Base-by-base conservation (phyloP, 2,888 invertebrate genomes). In the Urechis unicinctus region DNA sequence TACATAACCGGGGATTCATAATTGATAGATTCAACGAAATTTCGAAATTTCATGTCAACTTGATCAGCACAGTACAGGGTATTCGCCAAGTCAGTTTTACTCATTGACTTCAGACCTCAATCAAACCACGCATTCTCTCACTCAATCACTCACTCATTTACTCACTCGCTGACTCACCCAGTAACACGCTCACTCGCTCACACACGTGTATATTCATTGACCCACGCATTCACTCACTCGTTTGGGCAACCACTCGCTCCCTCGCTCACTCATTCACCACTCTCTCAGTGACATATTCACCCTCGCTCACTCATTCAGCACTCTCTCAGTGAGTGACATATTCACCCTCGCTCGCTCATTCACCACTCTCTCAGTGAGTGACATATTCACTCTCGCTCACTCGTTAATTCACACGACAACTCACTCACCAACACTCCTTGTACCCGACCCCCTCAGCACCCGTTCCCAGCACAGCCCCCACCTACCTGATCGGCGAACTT, bases 61-160 rank as follows among this genome's bases (percentile, higher is more conserved):
- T 83, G 82, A 66, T 82, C 82, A 41, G 77, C 78, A 65, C 80
- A 82, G 61, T n/a, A n/a, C n/a, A n/a, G n/a, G n/a, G n/a, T n/a
- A n/a, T n/a, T n/a, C n/a, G n/a, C n/a, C n/a, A n/a, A n/a, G n/a
- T n/a, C n/a, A n/a, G n/a, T n/a, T n/a, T n/a, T n/a, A n/a, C n/a
- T n/a, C n/a, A n/a, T n/a, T n/a, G n/a, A n/a, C n/a, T n/a, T n/a
- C n/a, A n/a, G n/a, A n/a, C n/a, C n/a, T n/a, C n/a, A n/a, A n/a
- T n/a, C n/a, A n/a, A n/a, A n/a, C n/a, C 55, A 55, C 55, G 43
- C 55, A 55, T 46, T 43, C 55, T 53, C 52, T 53, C 55, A 55
- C 55, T 52, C 55, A 55, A 41, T 52, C 55, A 55, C 55, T 52
- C 55, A 55, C 55, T 41, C 55, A 53, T 50, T 41, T 50, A 55